Conservation (phyloP, 2,113 vertebrate genomes). For the Chloebia gouldiae region DNA sequence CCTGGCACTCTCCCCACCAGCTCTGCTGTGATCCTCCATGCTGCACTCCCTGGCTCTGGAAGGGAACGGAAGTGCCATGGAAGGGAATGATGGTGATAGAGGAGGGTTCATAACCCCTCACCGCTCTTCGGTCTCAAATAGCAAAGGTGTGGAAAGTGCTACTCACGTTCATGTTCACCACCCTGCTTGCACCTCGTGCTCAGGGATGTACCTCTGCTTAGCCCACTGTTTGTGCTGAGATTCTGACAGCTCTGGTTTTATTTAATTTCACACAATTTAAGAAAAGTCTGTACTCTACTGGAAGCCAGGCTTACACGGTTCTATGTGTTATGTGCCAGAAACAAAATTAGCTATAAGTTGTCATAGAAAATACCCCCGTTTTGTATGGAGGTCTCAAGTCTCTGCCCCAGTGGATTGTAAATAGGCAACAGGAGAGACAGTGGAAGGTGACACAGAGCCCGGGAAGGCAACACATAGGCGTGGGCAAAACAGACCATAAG, state of each 20-base stretch:
- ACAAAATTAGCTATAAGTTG: background rate
- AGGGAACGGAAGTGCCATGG: fast-evolving
- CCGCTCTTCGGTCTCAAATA: fast-evolving
- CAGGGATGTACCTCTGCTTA: background rate
- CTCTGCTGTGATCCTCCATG: fast-evolving
- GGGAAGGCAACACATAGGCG: background rate
- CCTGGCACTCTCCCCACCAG: background rate
- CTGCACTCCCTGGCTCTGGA: fast-evolving
- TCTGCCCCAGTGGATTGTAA: background rate
- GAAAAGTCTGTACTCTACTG: background rate
- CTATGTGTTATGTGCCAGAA: background rate
- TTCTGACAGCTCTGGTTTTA: background rate
- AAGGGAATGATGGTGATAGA: fast-evolving
- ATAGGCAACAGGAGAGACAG: background rate
- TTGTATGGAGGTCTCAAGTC: background rate
- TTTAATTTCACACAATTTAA: background rate
- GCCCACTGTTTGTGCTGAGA: background rate
- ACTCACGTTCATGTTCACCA: fast-evolving
- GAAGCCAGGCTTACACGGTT: background rate
- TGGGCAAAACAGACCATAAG: background rate
- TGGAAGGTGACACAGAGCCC: background rate
- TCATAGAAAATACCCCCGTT: background rate
- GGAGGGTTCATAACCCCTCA: fast-evolving
- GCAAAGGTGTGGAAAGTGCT: background rate
- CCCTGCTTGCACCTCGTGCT: background rate